phyloP scores from a whole-genome alignment of 2,797 vertebrate genomes.

The Helarctos malayanus region DNA sequence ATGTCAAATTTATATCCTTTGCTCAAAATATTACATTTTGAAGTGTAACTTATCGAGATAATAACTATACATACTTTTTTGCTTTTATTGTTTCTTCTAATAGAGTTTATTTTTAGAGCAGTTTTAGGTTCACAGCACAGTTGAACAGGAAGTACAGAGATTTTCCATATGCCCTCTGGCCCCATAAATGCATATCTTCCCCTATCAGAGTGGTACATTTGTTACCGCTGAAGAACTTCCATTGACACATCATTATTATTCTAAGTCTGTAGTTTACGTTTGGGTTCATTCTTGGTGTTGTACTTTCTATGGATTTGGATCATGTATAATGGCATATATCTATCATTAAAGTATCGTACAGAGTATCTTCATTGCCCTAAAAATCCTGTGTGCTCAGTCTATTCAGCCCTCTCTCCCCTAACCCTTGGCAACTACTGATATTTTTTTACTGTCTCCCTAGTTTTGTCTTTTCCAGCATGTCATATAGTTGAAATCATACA shows the following conservation, averaged over 20 bases:
- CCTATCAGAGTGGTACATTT: not conserved
- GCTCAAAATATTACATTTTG: not conserved
- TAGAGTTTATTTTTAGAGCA: not conserved
- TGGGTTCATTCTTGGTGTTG: not conserved
- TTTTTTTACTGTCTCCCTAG: not conserved
- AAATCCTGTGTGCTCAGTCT: not conserved
- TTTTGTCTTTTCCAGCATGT: not conserved
- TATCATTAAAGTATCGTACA: not conserved
- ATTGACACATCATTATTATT: not conserved
- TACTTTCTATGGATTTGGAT: not conserved
- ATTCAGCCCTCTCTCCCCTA: not conserved
- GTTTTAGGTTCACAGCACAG: not conserved
- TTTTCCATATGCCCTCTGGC: not conserved
- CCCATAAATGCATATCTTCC: not conserved
- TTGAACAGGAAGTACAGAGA: not conserved
- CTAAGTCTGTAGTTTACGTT: not conserved
- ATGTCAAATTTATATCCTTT: not conserved
- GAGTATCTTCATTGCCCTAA: not conserved
- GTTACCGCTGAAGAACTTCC: not conserved
- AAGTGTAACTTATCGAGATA: not conserved
- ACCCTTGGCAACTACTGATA: not conserved
- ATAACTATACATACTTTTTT: not conserved
- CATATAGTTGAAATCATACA: not conserved
- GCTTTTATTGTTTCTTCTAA: not conserved
- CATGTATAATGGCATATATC: not conserved